Conservation (phyloP, 2,888 invertebrate species). For the Luperina nickerlii region DNA sequence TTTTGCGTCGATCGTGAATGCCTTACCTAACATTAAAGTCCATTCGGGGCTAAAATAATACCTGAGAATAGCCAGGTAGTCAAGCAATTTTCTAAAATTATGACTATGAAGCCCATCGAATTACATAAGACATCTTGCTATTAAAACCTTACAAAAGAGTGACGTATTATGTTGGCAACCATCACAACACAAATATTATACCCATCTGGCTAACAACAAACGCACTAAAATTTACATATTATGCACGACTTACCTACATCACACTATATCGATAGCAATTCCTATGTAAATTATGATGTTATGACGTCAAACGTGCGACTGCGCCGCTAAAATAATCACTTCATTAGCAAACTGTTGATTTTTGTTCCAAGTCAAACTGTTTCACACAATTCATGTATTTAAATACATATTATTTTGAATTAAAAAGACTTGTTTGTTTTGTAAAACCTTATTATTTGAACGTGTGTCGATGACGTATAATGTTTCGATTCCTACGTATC, state of each 20-base stretch:
- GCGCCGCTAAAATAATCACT: constrained; percentile 44
- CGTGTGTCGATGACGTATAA: constrained; percentile 21
- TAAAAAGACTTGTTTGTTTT: constrained; percentile 39
- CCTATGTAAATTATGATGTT: constrained; percentile 42
- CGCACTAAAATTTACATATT: constrained; percentile 6
- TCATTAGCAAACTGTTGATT: constrained; percentile 44
- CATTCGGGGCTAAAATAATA: not conserved
- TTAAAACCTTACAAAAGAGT: not conserved
- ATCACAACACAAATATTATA: not conserved
- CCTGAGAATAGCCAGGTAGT: not conserved
- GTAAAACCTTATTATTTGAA: constrained; percentile 37
- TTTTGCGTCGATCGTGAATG: too few species aligned
- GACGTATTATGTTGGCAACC: not conserved
- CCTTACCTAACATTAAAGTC: too few species aligned
- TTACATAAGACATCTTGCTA: too few species aligned
- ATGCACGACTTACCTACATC: constrained; percentile 42
- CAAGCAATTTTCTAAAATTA: not conserved
- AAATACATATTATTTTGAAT: constrained; percentile 32
- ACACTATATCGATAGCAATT: constrained; percentile 25
- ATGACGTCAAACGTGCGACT: constrained; percentile 48
- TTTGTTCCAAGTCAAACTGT: constrained; percentile 41
- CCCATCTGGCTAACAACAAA: not conserved
- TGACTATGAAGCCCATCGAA: not conserved
- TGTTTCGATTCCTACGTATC: constrained; percentile 10
- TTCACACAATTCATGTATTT: constrained; percentile 32